Evolutionary conservation across 2,113 vertebrate species (phyloP).

Genomic region (Actenoides hombroni): DNA sequence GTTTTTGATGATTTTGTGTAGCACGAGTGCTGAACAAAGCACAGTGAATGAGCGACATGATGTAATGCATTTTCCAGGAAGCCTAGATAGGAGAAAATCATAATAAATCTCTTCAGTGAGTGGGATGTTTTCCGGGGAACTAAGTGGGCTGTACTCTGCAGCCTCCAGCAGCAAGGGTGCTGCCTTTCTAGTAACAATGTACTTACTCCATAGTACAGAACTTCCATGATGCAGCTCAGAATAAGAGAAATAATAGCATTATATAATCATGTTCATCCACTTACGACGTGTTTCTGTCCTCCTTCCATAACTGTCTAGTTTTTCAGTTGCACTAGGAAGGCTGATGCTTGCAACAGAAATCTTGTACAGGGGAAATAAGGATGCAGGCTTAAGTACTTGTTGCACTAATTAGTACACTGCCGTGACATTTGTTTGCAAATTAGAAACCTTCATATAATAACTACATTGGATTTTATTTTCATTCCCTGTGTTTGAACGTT

Average conservation of each 20-base stretch:
- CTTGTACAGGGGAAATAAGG: background rate
- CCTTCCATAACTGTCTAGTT: background rate
- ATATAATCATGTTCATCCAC: background rate
- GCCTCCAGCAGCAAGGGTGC: background rate
- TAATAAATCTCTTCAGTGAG: background rate
- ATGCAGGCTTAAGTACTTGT: background rate
- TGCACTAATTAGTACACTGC: background rate
- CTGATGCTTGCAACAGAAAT: background rate
- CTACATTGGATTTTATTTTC: background rate
- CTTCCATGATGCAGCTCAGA: background rate
- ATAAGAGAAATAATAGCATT: background rate
- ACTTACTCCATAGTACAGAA: background rate
- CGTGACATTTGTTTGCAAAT: background rate
- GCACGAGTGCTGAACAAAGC: conserved; percentile 43
- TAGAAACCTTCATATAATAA: background rate
- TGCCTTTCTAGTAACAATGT: background rate
- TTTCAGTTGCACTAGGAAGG: background rate
- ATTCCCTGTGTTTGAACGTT: background rate
- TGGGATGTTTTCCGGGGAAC: background rate
- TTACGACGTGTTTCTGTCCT: background rate
- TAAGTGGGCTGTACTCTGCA: background rate
- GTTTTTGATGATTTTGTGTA: background rate
- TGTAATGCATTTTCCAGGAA: conserved; percentile 13
- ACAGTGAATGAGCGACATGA: background rate
- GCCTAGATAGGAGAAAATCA: background rate